Base-by-base conservation (phyloP, 30 jellyfish, hydroid and myxozoan species). In the Chrysaora quinquecirrha region DNA sequence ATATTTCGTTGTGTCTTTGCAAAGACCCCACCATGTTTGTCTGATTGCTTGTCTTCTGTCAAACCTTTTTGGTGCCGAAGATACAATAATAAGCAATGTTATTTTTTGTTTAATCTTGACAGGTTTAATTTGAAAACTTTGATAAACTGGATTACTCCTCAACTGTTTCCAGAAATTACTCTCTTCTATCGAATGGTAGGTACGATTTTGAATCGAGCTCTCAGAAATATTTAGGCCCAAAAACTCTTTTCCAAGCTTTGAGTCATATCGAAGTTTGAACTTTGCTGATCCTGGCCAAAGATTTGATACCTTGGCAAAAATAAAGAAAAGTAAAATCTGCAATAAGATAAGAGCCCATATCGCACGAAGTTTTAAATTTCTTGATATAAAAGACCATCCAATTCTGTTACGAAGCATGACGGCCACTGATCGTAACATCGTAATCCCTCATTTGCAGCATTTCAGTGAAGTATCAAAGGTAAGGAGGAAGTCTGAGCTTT, bases 1-100 rank as follows among this genome's bases (percentile, higher is more conserved):
- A n/a, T 38, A 14, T 38, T 3, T 77, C 12, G 46, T 0, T 18
- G 88, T 27, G 48, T 47, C 22, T 28, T 58, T 77, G 31, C 88
- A 77, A 20, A 35, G 64, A 52, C n/a, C 30, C 88, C 88, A 77
- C 88, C 88, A 77, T 19, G 88, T 77, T 56, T 77, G 48, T 12
- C 88, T 56, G 4, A 77, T 77, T 31, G 88, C 83, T 24, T 50
- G 68, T 54, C 88, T 77, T 35, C 88, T 62, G 12, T 77, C 83
- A 19, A 22, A 19, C 31, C 88, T 30, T n/a, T 27, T 77, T 14
- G 88, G 88, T 48, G 88, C 88, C 2, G 88, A 54, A n/a, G 88
- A 77, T 12, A 77, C 80, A 9, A 77, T 58, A 1, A 56, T 2
- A 10, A 77, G 76, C 31, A 77, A 25, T 10, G 30, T 77, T 23